phyloP scores from a whole-genome alignment of 2,888 invertebrate genomes.

The Meteorus cinctellus region DNA sequence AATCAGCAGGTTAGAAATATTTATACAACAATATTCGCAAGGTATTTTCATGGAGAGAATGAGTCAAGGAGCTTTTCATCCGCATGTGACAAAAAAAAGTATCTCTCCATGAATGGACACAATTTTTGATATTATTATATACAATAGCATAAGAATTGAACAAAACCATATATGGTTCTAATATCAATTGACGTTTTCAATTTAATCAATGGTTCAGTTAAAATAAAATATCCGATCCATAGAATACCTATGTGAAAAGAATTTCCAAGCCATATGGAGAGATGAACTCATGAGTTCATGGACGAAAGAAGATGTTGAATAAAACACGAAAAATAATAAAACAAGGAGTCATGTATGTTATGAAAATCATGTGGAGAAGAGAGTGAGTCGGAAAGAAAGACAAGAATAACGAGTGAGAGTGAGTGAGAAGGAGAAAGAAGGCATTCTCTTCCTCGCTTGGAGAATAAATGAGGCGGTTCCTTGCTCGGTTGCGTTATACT shows the following conservation, averaged over 20 bases:
- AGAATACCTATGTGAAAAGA: not conserved
- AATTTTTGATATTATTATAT: not conserved
- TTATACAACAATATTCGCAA: not conserved
- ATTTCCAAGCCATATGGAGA: not conserved
- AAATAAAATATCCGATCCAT: not conserved
- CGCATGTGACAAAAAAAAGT: not conserved
- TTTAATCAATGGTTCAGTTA: not conserved
- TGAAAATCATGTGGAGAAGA: slow-evolving; percentile 26
- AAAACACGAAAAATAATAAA: not conserved
- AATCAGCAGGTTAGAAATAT: not conserved
- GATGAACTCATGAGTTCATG: slow-evolving; percentile 18
- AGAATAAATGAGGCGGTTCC: slow-evolving; percentile 37
- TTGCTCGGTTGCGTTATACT: slow-evolving; percentile 50
- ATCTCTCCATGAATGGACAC: not conserved
- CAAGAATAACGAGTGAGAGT: not conserved
- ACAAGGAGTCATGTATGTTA: slow-evolving; percentile 17
- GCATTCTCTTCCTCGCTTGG: slow-evolving; percentile 39
- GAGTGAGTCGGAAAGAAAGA: not conserved
- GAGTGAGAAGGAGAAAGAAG: slow-evolving; percentile 22
- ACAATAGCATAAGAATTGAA: no score
- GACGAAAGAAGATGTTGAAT: not conserved
- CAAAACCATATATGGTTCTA: no score
- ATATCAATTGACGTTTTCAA: not conserved
- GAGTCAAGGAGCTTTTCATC: not conserved
- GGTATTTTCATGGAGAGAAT: not conserved